These are phyloP conservation scores for Aurelia sp. DNA, from an alignment of 30 jellyfish, hydroid and myxozoan species.

Conservation along the genomic window DNA sequence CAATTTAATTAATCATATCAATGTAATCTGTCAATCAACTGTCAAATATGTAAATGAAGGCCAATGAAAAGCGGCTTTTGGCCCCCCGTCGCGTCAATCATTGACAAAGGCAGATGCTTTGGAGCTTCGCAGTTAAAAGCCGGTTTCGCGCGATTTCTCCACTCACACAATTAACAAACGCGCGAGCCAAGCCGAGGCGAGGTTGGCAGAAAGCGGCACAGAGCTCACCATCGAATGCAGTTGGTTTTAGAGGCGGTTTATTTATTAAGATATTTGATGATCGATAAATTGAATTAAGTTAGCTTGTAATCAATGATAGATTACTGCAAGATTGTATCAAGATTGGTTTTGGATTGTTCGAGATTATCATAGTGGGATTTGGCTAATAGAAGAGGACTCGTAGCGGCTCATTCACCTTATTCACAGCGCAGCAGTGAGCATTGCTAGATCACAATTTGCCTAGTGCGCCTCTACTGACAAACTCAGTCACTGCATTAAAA, in stretches of 20 bases:
- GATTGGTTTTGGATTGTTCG: slow-evolving; percentile 54
- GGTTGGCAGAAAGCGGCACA: neutral
- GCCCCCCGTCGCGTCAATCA: slow-evolving; percentile 89
- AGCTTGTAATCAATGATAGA: slow-evolving; percentile 21
- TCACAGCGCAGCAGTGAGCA: slow-evolving; percentile 68
- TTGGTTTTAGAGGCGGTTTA: neutral
- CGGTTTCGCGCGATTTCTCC: slow-evolving; percentile 78
- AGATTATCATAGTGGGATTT: slow-evolving; percentile 69
- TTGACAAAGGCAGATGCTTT: slow-evolving; percentile 65
- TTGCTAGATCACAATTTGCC: slow-evolving; percentile 40
- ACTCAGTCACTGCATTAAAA: slow-evolving; percentile 59
- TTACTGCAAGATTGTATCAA: slow-evolving; percentile 31
- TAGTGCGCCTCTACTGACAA: slow-evolving; percentile 61
- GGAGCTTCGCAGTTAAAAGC: slow-evolving; percentile 55
- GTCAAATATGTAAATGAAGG: slow-evolving; percentile 84
- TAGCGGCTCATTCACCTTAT: neutral
- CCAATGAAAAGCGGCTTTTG: slow-evolving; percentile 85
- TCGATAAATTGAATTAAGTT: slow-evolving; percentile 21
- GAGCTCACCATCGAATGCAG: too few species aligned
- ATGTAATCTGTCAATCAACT: slow-evolving; percentile 82
- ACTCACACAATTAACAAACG: slow-evolving; percentile 48
- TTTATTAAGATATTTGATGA: slow-evolving; percentile 5
- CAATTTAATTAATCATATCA: slow-evolving; percentile 83
- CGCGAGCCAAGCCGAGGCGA: slow-evolving; percentile 7
- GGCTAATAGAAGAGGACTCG: slow-evolving; percentile 5